These are phyloP conservation scores for Pterocles gutturalis DNA, from an alignment of 2,113 vertebrate species.

Conservation along the genomic window DNA sequence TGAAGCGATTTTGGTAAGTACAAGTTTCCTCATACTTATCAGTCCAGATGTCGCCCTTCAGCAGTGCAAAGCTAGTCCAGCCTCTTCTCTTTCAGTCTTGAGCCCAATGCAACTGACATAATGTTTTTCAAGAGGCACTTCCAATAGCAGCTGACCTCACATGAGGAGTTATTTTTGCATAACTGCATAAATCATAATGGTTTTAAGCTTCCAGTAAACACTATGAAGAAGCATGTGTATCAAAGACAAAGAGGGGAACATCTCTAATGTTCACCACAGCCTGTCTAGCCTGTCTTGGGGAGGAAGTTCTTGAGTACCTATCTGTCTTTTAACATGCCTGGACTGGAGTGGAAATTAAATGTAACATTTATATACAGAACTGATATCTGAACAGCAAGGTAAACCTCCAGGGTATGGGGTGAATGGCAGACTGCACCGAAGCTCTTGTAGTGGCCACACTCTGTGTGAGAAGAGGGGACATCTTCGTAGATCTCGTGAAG, in stretches of 20 bases:
- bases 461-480: neutral
- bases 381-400: neutral
- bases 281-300: neutral
- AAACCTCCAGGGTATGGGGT: neutral
- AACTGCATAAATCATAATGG: neutral
- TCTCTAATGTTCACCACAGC: neutral
- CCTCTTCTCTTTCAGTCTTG: neutral
- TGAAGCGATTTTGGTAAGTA: fast-evolving
- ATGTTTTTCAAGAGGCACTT: neutral
- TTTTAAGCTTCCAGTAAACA: neutral
- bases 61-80: neutral
- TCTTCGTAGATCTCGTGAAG: neutral
- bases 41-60: neutral
- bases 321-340: neutral
- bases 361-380: neutral
- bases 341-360: neutral
- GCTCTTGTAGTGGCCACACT: fast-evolving
- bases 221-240: neutral
- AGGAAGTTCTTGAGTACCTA: neutral
- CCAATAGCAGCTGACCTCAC: neutral
- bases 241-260: neutral
- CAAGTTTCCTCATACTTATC: neutral
- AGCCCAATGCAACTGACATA: neutral
- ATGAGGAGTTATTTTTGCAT: neutral
- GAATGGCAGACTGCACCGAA: neutral